Evolutionary conservation across 2,888 invertebrate species (phyloP).

Genomic region (Halictus ligatus): DNA sequence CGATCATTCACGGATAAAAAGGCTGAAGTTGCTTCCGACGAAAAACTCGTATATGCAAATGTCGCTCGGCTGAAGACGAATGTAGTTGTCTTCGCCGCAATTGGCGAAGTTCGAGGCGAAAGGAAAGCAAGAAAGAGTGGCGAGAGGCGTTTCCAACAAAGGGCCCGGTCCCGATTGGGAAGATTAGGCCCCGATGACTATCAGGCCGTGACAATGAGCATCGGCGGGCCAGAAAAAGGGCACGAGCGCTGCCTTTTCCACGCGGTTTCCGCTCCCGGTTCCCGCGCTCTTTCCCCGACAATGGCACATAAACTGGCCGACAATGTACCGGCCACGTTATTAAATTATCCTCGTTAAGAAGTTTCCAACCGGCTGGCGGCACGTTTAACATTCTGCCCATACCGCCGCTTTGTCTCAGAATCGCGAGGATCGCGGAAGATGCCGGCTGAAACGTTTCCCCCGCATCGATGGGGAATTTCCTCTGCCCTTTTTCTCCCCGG

Average conservation of each 20-base stretch:
- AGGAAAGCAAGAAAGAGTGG: background rate
- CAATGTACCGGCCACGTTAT: constrained; percentile 42
- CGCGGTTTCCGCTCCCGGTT: constrained; percentile 41
- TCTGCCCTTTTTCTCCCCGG: background rate
- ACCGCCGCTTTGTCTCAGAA: constrained; percentile 41
- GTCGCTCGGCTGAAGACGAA: background rate
- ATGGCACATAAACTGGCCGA: constrained; percentile 50
- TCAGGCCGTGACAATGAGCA: constrained; percentile 51
- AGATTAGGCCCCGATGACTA: constrained; percentile 30
- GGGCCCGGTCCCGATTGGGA: constrained; percentile 5
- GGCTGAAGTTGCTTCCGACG: background rate
- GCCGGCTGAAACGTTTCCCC: constrained; percentile 30
- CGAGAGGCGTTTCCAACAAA: background rate
- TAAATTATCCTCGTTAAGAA: constrained; percentile 58
- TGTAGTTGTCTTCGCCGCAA: background rate
- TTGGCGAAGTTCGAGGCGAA: background rate
- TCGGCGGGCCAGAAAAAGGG: constrained; percentile 39
- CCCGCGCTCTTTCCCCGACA: constrained; percentile 47
- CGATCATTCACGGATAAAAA: background rate
- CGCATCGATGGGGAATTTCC: constrained; percentile 32
- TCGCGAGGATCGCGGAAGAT: constrained; percentile 6
- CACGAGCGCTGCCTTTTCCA: constrained; percentile 38
- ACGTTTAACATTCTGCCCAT: constrained; percentile 51
- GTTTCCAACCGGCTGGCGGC: constrained; percentile 39
- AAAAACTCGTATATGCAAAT: constrained; percentile 4